Evolutionary conservation across 2,113 vertebrate species (phyloP), one percentile per base, ranked within the genome.

Genomic region (Pygoscelis antarcticus): DNA sequence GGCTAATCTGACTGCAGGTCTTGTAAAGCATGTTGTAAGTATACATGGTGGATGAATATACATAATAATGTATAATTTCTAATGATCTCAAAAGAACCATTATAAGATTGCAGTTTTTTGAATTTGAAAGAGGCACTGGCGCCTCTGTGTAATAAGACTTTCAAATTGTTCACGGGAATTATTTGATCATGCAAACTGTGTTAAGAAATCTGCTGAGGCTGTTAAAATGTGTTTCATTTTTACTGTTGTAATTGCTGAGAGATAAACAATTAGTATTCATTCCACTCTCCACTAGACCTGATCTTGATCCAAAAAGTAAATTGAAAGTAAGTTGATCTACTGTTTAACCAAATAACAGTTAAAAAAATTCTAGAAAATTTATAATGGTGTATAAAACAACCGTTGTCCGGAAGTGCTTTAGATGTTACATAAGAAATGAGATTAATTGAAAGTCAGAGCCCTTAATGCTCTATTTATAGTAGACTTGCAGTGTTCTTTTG

Each of bases 191-290:
- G 3, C 32, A 90, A 86, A 88, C 10, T 87, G 7, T 66, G 42
- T 71, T 93, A 95, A 71, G 60, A 96, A 96, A 91, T 95, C n/a
- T 93, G 10, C 77, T 96, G 65, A 83, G 72, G 46, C 38, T 83
- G 46, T 64, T 97, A 54, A 96, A 97, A 87, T 91, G 1, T 64
- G 47, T 92, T 93, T 98, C 46, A 57, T 49, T 92, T 90, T 84
- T 34, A 74, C 12, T 92, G 6, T 81, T 80, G 40, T 81, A 96
- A 86, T 84, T 98, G n/a, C 52, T 96, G 52, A n/a, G 46, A 78
- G 58, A 85, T 78, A 93, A 96, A 85, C 13, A 90, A 88, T 93
- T 89, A 92, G 40, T 88, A 93, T 96, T 96, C n/a, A 52, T 72
- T 88, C 47, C 36, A 86, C 65, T 94, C 54, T 94, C 55, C 49